Base-by-base conservation (phyloP, 2,888 invertebrate genomes). In the Laspeyria flexula region DNA sequence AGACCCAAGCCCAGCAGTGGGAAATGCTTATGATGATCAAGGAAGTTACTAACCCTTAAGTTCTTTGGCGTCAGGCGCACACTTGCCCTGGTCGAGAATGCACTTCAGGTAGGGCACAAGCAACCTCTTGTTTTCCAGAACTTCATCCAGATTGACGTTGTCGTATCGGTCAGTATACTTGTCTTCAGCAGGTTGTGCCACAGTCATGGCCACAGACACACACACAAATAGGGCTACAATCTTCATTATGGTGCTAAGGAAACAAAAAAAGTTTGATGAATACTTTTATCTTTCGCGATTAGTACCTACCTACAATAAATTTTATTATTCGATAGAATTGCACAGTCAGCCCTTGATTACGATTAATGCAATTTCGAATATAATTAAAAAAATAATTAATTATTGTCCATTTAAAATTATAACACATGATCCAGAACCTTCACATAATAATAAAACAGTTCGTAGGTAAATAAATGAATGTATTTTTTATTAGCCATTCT, bases 61-160 rank as follows among this genome's bases (percentile, higher is more conserved):
- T 81, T 95, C 94, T 66, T 90, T 92, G 56, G 93, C 96, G 56
- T 95, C 95, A 10, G 95, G 86, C 0, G 95, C 94, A 78, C 96
- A 96, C 43, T 64, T 80, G 33, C 94, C 94, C 54, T 85, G 74
- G 0, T 93, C 94, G 56, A 96, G 83, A 34, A 94, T 73, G 60
- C 96, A 96, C 42, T 94, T 94, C 42, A 95, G 77, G 73, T 96
- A 96, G 47, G 93, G 93, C 31, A 90, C 84, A 5, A 96, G 81
- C 23, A 96, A 82, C 31, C 95, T 93, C 3, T 93, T 92, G 78
- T 94, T 70, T 92, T 88, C 40, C 94, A 96, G 77, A 71, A 94
- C 93, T 74, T 95, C 95, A 60, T 93, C 94, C 64, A 93, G 93
- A 38, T 93, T 90, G 0, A 58, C 2, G n/a, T 4, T 4, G 38